phyloP scores from a whole-genome alignment of 1,140 invertebrate genomes.

The Oncopeltus fasciatus region DNA sequence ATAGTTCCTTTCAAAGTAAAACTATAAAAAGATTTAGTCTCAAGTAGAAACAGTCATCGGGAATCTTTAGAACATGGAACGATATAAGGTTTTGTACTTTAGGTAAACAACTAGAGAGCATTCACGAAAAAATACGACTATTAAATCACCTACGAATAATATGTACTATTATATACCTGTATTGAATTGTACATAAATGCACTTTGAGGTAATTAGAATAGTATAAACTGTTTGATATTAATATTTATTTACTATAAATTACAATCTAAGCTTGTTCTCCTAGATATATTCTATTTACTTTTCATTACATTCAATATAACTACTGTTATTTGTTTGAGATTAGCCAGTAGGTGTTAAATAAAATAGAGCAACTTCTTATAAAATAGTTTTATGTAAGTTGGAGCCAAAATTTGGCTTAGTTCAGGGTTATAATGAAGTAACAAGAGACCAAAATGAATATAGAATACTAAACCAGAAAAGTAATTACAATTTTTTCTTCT shows the following conservation, averaged over 20 bases:
- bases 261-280: too few relatives aligned
- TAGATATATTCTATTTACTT: too few relatives aligned
- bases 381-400: too few relatives aligned
- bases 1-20: not conserved
- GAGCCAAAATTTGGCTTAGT: too few relatives aligned
- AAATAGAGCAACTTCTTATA: too few relatives aligned
- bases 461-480: too few relatives aligned
- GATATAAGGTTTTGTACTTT: conserved; percentile 12
- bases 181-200: conserved; percentile 17
- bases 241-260: conserved; percentile 5
- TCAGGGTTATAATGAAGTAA: too few relatives aligned
- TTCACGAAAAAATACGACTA: conserved; percentile 13
- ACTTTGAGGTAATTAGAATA: conserved; percentile 14
- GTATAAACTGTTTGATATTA: conserved; percentile 8
- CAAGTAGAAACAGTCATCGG: not conserved
- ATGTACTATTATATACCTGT: conserved; percentile 13
- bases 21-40: not conserved
- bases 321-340: too few relatives aligned
- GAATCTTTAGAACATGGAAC: not conserved
- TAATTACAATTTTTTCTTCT: too few relatives aligned
- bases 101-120: conserved; percentile 10
- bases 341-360: too few relatives aligned
- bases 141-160: not conserved
- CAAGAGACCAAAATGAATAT: too few relatives aligned
- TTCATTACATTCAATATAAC: too few relatives aligned